Base-by-base conservation (phyloP, 2,797 vertebrate genomes). In the Acrocephalus scirpaceus region DNA sequence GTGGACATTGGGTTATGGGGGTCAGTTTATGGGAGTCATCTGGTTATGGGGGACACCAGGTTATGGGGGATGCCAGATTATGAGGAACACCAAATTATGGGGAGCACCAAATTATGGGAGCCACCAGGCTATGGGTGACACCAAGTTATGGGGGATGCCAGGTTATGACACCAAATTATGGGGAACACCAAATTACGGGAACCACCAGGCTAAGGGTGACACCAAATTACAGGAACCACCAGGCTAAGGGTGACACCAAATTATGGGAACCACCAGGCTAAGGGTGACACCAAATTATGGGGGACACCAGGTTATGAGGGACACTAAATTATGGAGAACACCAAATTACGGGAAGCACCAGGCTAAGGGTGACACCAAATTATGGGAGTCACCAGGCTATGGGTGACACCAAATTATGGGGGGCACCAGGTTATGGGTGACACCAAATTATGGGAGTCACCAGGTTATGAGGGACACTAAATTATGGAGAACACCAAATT, bases 261-360 rank as follows among this genome's bases (percentile, higher is more conserved):
- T 7, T 3, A 16, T 21, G 29, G 7, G 15, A 2, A 3, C 3
- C 48, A 51, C 20, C 27, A 25, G 2, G 4, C 1, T 16, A 2
- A 4, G 7, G 4, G 30, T 3, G 21, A 22, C 66, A 51, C 15
- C 27, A 36, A 36, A 36, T 36, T 36, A 36, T 36, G 36, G 36
- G 10, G 36, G 10, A 36, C 36, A 36, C 10, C 36, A 36, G 10
- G 10, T 36, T 36, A 36, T 36, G 36, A 10, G 10, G 36, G 36
- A 36, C 36, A 36, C 36, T 10, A 38, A 5, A 15, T 9, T 8
- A 14, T 3, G 25, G 2, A 5, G 6, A 3, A 4, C 45, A 20
- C 12, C 45, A 34, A 8, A 16, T 36, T n/a, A 23, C 1, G 14
- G 4, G 13, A 1, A n/a, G n/a, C n/a, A n/a, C n/a, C n/a, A n/a